A percentile compares a stretch with the other conserved stretches of the same genome.
These are phyloP conservation scores for Temnothorax unifasciatus DNA, from an alignment of 2,888 invertebrate genomes.

Conservation along the genomic window DNA sequence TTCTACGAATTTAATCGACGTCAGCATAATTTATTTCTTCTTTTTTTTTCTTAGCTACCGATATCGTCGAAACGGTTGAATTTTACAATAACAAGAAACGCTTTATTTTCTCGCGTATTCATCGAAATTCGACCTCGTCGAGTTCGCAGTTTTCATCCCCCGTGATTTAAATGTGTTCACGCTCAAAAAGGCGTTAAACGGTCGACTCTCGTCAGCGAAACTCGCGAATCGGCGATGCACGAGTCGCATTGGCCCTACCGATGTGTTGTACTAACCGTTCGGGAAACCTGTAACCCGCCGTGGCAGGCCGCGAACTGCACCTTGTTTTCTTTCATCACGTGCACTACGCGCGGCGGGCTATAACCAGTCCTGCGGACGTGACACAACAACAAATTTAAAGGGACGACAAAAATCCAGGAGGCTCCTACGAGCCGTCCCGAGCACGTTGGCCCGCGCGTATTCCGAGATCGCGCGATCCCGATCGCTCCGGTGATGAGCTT, in stretches of 20 bases:
- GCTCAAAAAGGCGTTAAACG: constrained; percentile 1
- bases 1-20: neutral
- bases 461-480: neutral
- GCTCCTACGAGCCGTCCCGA: constrained; percentile 56
- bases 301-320: constrained; percentile 72
- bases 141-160: neutral
- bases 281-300: constrained; percentile 77
- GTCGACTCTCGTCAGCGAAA: neutral
- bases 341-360: constrained; percentile 58
- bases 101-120: neutral
- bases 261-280: constrained; percentile 74
- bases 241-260: constrained; percentile 53
- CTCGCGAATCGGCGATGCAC: constrained; percentile 22
- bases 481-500: constrained; percentile 1
- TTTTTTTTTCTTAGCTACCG: neutral
- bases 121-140: constrained; percentile 7
- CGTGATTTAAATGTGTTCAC: neutral
- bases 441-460: constrained; percentile 33
- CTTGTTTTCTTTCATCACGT: constrained; percentile 80
- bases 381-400: constrained; percentile 79
- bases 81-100: neutral
- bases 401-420: constrained; percentile 68
- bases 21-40: neutral
- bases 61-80: neutral
- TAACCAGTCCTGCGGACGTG: constrained; percentile 67